Percentiles rank a stretch among this genome's conserved stretches.
Conservation (phyloP, 37 sponge, comb jelly and placozoan genomes). For the Haliclona indistincta region DNA sequence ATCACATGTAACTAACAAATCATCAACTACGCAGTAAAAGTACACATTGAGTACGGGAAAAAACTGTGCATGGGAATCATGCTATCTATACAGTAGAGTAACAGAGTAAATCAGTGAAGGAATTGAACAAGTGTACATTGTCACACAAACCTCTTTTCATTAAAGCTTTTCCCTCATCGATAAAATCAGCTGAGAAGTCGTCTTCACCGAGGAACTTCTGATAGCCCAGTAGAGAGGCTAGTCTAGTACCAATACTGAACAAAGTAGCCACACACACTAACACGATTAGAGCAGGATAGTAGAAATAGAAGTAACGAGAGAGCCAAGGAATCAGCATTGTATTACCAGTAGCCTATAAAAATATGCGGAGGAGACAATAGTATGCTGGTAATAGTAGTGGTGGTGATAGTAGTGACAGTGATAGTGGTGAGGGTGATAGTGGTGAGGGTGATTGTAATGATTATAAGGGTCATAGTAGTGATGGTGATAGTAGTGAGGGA, state of each 20-base stretch:
- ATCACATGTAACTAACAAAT: neutral
- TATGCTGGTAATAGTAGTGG: neutral
- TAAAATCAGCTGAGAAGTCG: constrained; percentile 85
- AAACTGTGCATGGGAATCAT: no score
- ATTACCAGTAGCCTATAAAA: constrained; percentile 73
- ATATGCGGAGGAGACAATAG: neutral
- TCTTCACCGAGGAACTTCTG: constrained; percentile 92
- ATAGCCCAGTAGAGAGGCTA: constrained; percentile 80
- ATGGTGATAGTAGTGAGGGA: neutral
- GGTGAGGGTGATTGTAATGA: neutral
- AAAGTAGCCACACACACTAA: constrained; percentile 87
- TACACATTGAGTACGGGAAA: no score
- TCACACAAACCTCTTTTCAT: constrained; percentile 79
- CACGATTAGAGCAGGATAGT: constrained; percentile 85
- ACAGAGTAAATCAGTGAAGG: neutral
- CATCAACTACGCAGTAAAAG: neutral
- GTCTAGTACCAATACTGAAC: constrained; percentile 73
- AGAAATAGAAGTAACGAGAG: constrained; percentile 79
- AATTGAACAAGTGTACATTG: neutral
- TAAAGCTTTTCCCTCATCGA: constrained; percentile 91
- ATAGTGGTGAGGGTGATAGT: no score
- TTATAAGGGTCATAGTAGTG: neutral
- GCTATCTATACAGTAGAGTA: neutral
- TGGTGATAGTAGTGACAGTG: neutral
- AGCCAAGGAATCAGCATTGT: constrained; percentile 81